Evolutionary conservation across 1,140 invertebrate genomes (phyloP).

Genomic region (Chironomus striatipennis): DNA sequence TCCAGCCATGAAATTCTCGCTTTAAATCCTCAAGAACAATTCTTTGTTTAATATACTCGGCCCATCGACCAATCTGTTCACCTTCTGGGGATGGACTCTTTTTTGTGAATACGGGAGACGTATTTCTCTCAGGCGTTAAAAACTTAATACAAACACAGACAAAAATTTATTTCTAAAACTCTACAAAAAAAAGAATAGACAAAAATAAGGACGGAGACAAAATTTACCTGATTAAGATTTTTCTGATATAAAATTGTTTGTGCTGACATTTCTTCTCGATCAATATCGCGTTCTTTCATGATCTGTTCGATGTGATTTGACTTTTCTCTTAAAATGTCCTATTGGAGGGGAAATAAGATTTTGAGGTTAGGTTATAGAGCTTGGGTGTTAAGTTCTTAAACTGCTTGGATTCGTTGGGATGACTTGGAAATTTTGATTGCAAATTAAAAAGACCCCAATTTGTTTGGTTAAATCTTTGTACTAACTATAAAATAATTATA

Average conservation of each 20-base stretch:
- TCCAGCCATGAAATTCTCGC: slow-evolving; percentile 39
- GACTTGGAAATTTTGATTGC: too few relatives aligned
- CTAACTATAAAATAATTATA: too few relatives aligned
- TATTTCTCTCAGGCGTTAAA: too few relatives aligned
- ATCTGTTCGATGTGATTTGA: slow-evolving; percentile 86
- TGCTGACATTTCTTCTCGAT: slow-evolving; percentile 66
- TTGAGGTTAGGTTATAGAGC: not conserved
- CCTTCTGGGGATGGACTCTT: not conserved
- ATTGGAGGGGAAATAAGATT: slow-evolving; percentile 29
- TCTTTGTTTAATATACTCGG: slow-evolving; percentile 35
- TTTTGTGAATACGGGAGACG: not conserved
- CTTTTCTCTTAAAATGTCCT: slow-evolving; percentile 88
- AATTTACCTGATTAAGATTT: slow-evolving; percentile 40
- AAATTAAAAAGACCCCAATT: too few relatives aligned
- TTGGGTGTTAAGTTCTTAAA: not conserved
- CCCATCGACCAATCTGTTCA: slow-evolving; percentile 37
- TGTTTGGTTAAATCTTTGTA: too few relatives aligned
- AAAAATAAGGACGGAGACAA: slow-evolving; percentile 29
- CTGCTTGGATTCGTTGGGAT: too few relatives aligned
- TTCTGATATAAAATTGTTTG: slow-evolving; percentile 42
- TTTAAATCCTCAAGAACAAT: slow-evolving; percentile 37
- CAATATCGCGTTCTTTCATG: slow-evolving; percentile 80
- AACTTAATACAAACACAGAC: slow-evolving; percentile 22
- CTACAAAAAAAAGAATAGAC: not conserved
- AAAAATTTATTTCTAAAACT: slow-evolving; percentile 18